Evolutionary conservation across 2,797 vertebrate species (phyloP).

Genomic region (Sphenodon punctatus): DNA sequence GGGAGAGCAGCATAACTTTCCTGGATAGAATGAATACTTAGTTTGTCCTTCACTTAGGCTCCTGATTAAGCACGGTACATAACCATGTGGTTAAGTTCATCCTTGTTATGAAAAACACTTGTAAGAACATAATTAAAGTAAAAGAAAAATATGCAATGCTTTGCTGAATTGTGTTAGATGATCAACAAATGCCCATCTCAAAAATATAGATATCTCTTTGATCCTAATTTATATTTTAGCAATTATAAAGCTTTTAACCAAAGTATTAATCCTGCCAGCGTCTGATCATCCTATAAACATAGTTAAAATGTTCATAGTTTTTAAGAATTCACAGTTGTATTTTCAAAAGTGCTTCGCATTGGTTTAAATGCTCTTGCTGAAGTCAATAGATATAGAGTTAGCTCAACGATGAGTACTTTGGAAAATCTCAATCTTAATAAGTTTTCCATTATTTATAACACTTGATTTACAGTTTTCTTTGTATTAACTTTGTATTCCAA

Average conservation of each 20-base stretch:
- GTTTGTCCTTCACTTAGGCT: not conserved
- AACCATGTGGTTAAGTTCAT: not conserved
- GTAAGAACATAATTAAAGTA: not conserved
- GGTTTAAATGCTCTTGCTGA: not conserved
- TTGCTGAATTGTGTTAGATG: not conserved
- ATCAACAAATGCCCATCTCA: not conserved
- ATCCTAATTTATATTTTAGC: not conserved
- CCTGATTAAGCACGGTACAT: not conserved
- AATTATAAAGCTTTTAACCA: not conserved
- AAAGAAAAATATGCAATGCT: not conserved
- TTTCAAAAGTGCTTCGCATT: not conserved
- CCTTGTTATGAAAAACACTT: not conserved
- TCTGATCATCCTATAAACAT: not conserved
- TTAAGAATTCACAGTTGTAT: not conserved
- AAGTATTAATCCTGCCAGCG: not conserved
- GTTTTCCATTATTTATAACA: not conserved
- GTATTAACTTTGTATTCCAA: not conserved
- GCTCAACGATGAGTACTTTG: not conserved
- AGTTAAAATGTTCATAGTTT: not conserved
- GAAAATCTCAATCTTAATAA: fast-evolving
- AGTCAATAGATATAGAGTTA: not conserved
- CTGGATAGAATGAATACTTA: too few species aligned
- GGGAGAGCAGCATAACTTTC: not conserved
- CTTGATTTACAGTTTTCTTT: not conserved
- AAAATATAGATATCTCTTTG: not conserved